Evolutionary conservation across 2,797 vertebrate genomes (phyloP).

Genomic region (Chiloscyllium punctatum): DNA sequence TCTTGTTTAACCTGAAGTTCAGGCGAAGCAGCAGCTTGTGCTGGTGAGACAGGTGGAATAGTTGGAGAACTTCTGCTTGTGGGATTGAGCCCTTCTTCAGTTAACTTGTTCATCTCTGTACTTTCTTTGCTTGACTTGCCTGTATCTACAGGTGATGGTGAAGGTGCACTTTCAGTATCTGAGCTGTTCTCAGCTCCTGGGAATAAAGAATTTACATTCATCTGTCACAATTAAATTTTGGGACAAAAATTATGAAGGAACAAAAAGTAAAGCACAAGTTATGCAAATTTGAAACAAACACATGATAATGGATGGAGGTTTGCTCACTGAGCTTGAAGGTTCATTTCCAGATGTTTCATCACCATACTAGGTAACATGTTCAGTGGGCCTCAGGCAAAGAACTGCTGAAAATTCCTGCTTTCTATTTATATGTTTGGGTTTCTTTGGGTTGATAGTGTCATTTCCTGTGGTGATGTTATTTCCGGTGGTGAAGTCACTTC

Average conservation of each 20-base stretch:
- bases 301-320: too few relatives aligned
- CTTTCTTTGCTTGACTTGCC: constrained; percentile 73
- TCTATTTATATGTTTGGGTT: too few relatives aligned
- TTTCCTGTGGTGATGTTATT: too few relatives aligned
- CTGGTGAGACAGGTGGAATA: constrained; percentile 50
- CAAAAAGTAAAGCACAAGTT: neutral
- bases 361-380: too few relatives aligned
- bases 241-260: neutral
- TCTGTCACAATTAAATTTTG: too few relatives aligned
- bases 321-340: too few relatives aligned
- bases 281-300: neutral
- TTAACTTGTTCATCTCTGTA: constrained; percentile 51
- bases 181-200: constrained; percentile 95
- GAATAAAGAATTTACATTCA: constrained; percentile 1
- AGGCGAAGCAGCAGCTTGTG: constrained; percentile 61
- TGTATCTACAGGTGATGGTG: constrained; percentile 83
- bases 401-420: too few relatives aligned
- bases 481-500: too few relatives aligned
- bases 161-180: constrained; percentile 96
- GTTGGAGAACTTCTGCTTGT: constrained; percentile 46
- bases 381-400: too few relatives aligned
- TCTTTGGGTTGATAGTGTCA: too few relatives aligned
- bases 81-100: constrained; percentile 59
- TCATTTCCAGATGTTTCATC: too few relatives aligned
- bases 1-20: constrained; percentile 74